A percentile compares a stretch with the other conserved stretches of the same genome.
Evolutionary conservation across 1,140 invertebrate genomes (phyloP).

Genomic region (Pomacea maculata): DNA sequence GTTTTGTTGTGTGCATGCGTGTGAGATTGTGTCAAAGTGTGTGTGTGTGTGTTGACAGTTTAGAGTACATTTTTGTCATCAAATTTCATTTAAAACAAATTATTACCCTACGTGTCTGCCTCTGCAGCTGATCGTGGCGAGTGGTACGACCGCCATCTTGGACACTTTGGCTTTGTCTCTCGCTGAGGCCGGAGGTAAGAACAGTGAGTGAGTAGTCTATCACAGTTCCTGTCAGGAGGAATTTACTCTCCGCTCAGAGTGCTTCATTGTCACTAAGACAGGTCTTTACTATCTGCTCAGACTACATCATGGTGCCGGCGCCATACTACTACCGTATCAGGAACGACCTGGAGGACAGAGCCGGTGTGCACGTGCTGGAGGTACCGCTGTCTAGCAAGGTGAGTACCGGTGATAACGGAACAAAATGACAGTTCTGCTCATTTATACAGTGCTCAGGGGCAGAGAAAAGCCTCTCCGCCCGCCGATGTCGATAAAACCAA

Average conservation of each 20-base stretch:
- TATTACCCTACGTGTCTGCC: background rate
- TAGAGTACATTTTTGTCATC: background rate
- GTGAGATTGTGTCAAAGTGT: background rate
- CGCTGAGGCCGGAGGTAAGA: constrained; percentile 23
- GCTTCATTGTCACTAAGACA: background rate
- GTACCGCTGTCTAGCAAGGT: constrained; percentile 24
- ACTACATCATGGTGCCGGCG: constrained; percentile 14
- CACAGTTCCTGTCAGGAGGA: background rate
- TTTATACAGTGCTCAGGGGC: no score
- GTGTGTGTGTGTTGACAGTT: constrained; percentile 4
- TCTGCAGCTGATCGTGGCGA: constrained; percentile 13
- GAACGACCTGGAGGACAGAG: constrained; percentile 25
- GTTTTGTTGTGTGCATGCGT: background rate
- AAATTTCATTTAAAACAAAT: no score
- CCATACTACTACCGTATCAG: constrained; percentile 29
- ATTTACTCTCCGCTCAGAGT: background rate
- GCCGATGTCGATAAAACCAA: no score
- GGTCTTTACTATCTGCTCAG: background rate
- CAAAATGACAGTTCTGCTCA: background rate
- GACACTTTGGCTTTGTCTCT: constrained; percentile 22
- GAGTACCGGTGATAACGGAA: background rate
- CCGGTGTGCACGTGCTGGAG: constrained; percentile 24
- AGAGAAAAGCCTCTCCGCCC: no score
- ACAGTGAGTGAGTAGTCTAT: no score
- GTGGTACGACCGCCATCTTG: constrained; percentile 21